Evolutionary conservation across 2,113 vertebrate species (phyloP).

Genomic region (Trinectes maculatus): DNA sequence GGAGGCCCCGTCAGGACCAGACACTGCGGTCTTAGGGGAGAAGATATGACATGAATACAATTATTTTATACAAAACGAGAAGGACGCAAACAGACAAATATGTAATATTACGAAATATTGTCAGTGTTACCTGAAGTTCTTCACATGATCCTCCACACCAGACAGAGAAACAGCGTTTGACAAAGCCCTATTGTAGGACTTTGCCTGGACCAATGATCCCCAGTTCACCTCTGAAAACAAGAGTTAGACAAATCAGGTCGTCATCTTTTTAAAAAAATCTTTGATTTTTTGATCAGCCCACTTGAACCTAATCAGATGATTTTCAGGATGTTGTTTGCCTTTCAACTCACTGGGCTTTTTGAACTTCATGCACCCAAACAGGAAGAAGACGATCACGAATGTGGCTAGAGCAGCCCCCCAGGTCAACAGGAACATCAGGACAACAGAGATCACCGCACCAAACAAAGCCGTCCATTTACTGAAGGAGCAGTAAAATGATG

Average conservation of each 20-base stretch:
- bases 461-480: slow-evolving; percentile 80
- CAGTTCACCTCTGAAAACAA: slow-evolving; percentile 79
- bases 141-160: slow-evolving; percentile 81
- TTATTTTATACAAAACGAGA: too few species aligned
- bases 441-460: slow-evolving; percentile 75
- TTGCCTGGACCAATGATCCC: slow-evolving; percentile 81
- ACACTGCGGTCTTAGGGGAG: slow-evolving; percentile 82
- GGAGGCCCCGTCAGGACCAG: slow-evolving; percentile 82
- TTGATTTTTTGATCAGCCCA: too few species aligned
- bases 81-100: too few species aligned
- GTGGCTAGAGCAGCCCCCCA: slow-evolving; percentile 82
- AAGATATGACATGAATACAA: neutral
- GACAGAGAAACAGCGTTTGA: slow-evolving; percentile 77
- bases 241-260: neutral
- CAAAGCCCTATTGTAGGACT: slow-evolving; percentile 81
- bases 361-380: slow-evolving; percentile 79
- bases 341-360: slow-evolving; percentile 80
- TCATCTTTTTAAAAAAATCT: neutral
- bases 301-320: too few species aligned
- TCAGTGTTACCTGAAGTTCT: slow-evolving; percentile 82
- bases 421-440: slow-evolving; percentile 84
- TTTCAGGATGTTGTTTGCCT: neutral
- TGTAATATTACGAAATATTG: too few species aligned
- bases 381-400: slow-evolving; percentile 75
- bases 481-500: slow-evolving; percentile 80